Evolutionary conservation across 2,113 vertebrate genomes (phyloP).

Genomic region (Megaceryle maxima): DNA sequence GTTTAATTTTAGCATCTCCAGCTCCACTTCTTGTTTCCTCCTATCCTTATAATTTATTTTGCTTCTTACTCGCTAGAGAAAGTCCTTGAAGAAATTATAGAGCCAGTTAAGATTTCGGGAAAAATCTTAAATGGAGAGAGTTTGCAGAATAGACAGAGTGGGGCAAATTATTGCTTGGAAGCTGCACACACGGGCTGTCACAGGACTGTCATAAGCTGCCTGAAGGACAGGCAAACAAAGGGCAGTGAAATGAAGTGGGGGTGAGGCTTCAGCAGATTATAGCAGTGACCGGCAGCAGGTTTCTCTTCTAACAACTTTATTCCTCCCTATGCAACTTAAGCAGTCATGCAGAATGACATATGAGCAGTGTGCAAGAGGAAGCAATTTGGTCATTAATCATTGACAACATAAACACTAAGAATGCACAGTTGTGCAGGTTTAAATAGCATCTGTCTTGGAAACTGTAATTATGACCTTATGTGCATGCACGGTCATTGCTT

Average conservation of each 20-base stretch:
- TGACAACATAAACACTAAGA: not conserved
- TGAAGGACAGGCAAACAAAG: not conserved
- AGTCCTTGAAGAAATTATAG: not conserved
- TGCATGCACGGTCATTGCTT: not conserved
- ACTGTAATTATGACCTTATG: not conserved
- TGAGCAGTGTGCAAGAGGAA: not conserved
- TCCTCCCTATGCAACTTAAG: not conserved
- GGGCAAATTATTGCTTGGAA: not conserved
- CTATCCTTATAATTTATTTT: not conserved
- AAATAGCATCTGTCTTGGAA: not conserved
- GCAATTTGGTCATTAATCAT: not conserved
- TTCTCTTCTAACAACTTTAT: not conserved
- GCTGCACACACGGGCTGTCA: not conserved
- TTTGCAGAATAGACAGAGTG: not conserved
- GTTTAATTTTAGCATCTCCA: not conserved
- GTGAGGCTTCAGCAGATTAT: not conserved
- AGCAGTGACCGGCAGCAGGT: not conserved
- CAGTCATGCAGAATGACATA: not conserved
- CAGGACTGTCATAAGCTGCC: conserved; percentile 24
- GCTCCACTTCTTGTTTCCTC: not conserved
- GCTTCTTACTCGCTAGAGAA: not conserved
- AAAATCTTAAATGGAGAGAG: not conserved
- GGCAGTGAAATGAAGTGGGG: not conserved
- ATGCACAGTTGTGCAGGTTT: not conserved
- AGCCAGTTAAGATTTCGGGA: not conserved